Percentiles rank a stretch among this genome's conserved stretches.
These are phyloP conservation scores for Elysia chlorotica DNA, from an alignment of 1,140 invertebrate species.

Conservation along the genomic window DNA sequence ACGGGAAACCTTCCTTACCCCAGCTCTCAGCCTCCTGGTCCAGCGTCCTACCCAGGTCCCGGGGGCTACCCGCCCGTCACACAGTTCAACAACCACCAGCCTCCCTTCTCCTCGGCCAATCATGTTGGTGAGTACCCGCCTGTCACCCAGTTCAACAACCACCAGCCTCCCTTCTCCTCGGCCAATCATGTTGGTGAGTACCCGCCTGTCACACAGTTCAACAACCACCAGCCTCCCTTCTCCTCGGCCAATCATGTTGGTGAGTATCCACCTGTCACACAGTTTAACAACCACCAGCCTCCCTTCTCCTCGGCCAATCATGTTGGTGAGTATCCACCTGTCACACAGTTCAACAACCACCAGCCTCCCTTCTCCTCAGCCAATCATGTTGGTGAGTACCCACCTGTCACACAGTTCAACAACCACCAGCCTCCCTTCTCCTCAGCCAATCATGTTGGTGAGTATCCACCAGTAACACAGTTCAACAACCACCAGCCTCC, in stretches of 20 bases:
- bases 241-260: background rate
- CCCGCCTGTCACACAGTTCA: background rate
- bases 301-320: constrained; percentile 1
- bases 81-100: constrained; percentile 11
- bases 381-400: background rate
- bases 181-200: background rate
- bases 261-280: background rate
- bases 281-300: constrained; percentile 14
- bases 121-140: constrained; percentile 5
- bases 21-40: background rate
- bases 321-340: constrained; percentile 6
- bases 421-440: background rate
- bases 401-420: background rate
- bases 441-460: background rate
- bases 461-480: background rate
- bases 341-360: too few species aligned
- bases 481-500: constrained; percentile 16
- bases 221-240: background rate
- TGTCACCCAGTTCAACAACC: background rate
- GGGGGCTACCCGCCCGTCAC: constrained; percentile 2
- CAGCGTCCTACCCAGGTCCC: background rate
- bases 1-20: constrained; percentile 23
- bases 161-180: background rate
- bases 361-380: too few species aligned
- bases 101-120: constrained; percentile 6